Evolutionary conservation across 2,888 invertebrate genomes (phyloP).

Genomic region (Calliopum simillimum): DNA sequence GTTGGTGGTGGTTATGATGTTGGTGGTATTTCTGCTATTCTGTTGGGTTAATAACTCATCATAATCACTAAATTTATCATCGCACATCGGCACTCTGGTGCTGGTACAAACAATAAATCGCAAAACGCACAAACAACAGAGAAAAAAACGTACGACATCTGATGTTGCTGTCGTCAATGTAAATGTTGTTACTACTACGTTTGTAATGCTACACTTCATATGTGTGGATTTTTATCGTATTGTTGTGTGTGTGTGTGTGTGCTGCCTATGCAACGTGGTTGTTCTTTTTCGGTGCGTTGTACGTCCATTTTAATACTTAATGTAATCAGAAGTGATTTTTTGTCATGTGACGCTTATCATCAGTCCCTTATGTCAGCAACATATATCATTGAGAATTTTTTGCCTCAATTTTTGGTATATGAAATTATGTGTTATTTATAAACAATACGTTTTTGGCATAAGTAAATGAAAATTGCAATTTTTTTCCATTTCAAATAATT

Average conservation of each 20-base stretch:
- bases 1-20: conserved; percentile 29
- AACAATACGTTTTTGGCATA: too few relatives aligned
- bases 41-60: conserved; percentile 50
- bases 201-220: conserved; percentile 28
- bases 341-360: conserved; percentile 6
- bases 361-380: not conserved
- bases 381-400: too few relatives aligned
- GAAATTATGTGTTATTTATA: too few relatives aligned
- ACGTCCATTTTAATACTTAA: conserved; percentile 42
- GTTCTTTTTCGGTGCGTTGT: not conserved
- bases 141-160: not conserved
- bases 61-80: conserved; percentile 51
- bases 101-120: not conserved
- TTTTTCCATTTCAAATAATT: too few relatives aligned
- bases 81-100: conserved; percentile 15
- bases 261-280: not conserved
- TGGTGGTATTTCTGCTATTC: conserved; percentile 21
- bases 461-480: too few relatives aligned
- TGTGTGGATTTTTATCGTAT: conserved; percentile 18
- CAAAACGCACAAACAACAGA: too few relatives aligned
- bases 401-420: too few relatives aligned
- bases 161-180: conserved; percentile 23
- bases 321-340: conserved; percentile 46
- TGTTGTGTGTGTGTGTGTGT: too few relatives aligned
- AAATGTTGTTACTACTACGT: not conserved